A percentile compares a stretch with the other conserved stretches of the same genome.
These are phyloP conservation scores for Penaeus monodon DNA, from an alignment of 2,888 invertebrate genomes.

Conservation along the genomic window DNA sequence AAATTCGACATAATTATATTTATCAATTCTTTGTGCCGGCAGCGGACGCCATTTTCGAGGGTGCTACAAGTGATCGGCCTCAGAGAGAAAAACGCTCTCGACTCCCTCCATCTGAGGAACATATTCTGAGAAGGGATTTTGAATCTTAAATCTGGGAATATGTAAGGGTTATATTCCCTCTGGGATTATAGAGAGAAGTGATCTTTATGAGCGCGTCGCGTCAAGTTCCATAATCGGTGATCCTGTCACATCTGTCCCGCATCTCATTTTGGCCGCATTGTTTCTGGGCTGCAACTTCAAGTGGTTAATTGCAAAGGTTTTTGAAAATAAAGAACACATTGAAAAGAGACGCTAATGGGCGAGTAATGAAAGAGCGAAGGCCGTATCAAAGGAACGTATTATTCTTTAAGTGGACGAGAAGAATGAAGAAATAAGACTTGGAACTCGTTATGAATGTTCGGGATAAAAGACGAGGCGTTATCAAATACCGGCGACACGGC, in stretches of 20 bases:
- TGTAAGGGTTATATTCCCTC: slow-evolving; percentile 5
- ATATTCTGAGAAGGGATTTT: not conserved
- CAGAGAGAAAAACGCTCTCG: slow-evolving; percentile 1
- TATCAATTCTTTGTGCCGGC: slow-evolving; percentile 49
- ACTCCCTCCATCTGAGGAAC: slow-evolving; percentile 1
- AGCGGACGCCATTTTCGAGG: not conserved
- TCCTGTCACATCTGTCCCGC: slow-evolving; percentile 46
- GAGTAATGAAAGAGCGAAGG: slow-evolving; percentile 47
- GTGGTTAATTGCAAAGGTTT: slow-evolving; percentile 61
- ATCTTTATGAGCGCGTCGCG: slow-evolving; percentile 16
- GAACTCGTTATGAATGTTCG: slow-evolving; percentile 42
- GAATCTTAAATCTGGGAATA: not conserved
- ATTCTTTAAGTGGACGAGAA: slow-evolving; percentile 49
- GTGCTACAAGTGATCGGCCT: slow-evolving; percentile 37
- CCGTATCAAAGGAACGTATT: slow-evolving; percentile 44
- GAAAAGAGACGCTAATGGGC: slow-evolving; percentile 57
- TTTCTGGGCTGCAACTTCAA: slow-evolving; percentile 56
- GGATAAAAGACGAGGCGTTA: slow-evolving; percentile 37
- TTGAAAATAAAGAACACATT: slow-evolving; percentile 59
- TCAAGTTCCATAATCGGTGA: slow-evolving; percentile 23
- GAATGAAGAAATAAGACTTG: slow-evolving; percentile 38
- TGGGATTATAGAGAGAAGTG: not conserved
- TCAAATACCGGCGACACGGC: slow-evolving; percentile 7
- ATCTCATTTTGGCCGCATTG: slow-evolving; percentile 55
- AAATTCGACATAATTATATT: slow-evolving; percentile 54